Conservation (phyloP, 2,888 invertebrate genomes). For the Masnerella sp. region DNA sequence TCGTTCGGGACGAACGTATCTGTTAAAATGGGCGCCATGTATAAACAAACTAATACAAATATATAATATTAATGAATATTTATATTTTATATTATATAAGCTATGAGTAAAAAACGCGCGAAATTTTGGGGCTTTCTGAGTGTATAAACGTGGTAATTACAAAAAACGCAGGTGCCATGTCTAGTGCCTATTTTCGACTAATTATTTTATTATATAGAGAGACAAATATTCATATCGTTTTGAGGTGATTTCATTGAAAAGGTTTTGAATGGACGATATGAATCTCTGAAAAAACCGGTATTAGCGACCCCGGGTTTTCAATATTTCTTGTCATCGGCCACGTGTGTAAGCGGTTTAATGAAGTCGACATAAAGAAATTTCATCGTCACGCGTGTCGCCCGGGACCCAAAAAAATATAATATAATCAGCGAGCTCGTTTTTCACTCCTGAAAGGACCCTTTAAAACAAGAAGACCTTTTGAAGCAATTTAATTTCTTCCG, state of each 20-base stretch:
- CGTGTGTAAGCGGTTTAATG: constrained; percentile 21
- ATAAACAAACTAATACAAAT: no score
- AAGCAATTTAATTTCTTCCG: constrained; percentile 56
- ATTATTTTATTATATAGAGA: no score
- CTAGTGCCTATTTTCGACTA: no score
- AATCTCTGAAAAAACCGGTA: not conserved
- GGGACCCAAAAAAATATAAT: constrained; percentile 44
- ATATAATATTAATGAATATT: no score
- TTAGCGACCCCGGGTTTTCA: constrained; percentile 20
- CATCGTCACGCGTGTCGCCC: constrained; percentile 26
- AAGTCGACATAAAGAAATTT: constrained; percentile 20
- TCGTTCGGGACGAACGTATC: no score
- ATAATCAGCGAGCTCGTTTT: constrained; percentile 48
- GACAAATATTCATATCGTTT: constrained; percentile 19
- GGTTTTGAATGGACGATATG: not conserved
- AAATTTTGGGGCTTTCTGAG: no score
- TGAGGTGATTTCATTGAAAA: constrained; percentile 10
- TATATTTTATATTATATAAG: no score
- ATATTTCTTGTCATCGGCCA: constrained; percentile 10
- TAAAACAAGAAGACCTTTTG: constrained; percentile 56
- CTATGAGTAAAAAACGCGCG: no score
- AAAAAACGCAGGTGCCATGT: no score
- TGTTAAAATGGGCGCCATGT: no score
- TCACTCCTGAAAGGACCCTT: constrained; percentile 39
- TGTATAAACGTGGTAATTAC: not conserved